Conservation (phyloP, 2,888 invertebrate genomes). For the Papilio elwesi region DNA sequence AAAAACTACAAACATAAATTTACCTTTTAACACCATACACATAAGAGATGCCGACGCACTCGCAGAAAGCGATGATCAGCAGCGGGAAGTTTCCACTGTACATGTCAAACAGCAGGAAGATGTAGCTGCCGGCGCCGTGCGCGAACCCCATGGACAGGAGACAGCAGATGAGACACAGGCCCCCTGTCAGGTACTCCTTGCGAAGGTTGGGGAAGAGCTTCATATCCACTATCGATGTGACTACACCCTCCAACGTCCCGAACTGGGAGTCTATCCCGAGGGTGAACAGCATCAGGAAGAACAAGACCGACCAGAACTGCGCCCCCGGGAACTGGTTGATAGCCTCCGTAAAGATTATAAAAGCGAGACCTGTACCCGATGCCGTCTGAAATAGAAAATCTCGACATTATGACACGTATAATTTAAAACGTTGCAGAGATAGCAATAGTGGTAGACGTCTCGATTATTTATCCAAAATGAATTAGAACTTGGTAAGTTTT, state of each 20-base stretch:
- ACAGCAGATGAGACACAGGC: constrained; percentile 92
- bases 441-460: too few species aligned
- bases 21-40: constrained; percentile 96
- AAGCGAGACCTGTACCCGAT: constrained; percentile 97
- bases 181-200: constrained; percentile 94
- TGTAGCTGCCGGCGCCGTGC: constrained; percentile 96
- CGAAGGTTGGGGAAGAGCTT: constrained; percentile 95
- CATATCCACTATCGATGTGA: constrained; percentile 97
- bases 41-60: constrained; percentile 96
- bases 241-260: constrained; percentile 97
- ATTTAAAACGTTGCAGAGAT: constrained; percentile 34
- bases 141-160: constrained; percentile 95
- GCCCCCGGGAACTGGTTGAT: constrained; percentile 98
- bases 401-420: constrained; percentile 14
- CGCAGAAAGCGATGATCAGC: constrained; percentile 95
- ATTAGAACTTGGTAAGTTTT: too few species aligned
- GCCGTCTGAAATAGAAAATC: constrained; percentile 89
- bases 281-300: constrained; percentile 98
- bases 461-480: neutral
- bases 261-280: constrained; percentile 98
- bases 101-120: constrained; percentile 96
- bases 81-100: constrained; percentile 97
- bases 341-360: constrained; percentile 98
- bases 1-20: constrained; percentile 45
- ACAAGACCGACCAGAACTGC: constrained; percentile 97